phyloP scores from a whole-genome alignment of 92 coral and sea anemone species.

The Pocillopora grandis region DNA sequence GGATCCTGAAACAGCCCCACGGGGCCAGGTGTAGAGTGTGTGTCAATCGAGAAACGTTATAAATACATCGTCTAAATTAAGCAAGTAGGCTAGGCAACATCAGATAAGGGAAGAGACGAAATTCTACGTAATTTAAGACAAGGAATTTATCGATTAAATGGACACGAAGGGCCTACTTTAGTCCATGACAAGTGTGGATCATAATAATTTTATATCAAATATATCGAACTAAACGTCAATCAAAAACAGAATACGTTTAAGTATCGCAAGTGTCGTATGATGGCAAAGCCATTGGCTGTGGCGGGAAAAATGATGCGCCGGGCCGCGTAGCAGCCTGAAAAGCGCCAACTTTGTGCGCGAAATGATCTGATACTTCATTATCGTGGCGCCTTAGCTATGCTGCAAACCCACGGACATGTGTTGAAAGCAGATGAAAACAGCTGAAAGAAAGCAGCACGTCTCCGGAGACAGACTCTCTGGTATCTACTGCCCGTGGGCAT shows the following conservation, averaged over 20 bases:
- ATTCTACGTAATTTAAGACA: constrained; percentile 26
- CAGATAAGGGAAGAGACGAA: background rate
- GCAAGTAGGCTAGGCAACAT: background rate
- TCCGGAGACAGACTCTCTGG: constrained; percentile 48
- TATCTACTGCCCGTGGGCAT: constrained; percentile 39
- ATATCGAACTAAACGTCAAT: background rate
- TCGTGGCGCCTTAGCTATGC: constrained; percentile 42
- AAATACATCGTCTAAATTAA: constrained; percentile 5
- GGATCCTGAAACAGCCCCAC: background rate
- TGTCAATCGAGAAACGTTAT: constrained; percentile 1
- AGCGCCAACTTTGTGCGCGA: constrained; percentile 16
- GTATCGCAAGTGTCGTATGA: background rate
- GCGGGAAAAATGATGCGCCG: constrained; percentile 38
- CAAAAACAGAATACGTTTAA: background rate
- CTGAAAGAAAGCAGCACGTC: constrained; percentile 44
- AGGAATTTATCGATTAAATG: background rate
- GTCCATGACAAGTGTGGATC: background rate
- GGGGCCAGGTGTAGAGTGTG: constrained; percentile 12
- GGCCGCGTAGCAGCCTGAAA: background rate
- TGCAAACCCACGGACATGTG: constrained; percentile 44
- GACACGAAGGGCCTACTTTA: constrained; percentile 2
- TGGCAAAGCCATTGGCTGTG: constrained; percentile 29
- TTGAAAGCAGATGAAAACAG: constrained; percentile 33
- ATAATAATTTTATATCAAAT: constrained; percentile 13
- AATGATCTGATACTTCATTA: constrained; percentile 12